Evolutionary conservation across 1,140 invertebrate species (phyloP).

Genomic region (Drosophila lacteicornis): DNA sequence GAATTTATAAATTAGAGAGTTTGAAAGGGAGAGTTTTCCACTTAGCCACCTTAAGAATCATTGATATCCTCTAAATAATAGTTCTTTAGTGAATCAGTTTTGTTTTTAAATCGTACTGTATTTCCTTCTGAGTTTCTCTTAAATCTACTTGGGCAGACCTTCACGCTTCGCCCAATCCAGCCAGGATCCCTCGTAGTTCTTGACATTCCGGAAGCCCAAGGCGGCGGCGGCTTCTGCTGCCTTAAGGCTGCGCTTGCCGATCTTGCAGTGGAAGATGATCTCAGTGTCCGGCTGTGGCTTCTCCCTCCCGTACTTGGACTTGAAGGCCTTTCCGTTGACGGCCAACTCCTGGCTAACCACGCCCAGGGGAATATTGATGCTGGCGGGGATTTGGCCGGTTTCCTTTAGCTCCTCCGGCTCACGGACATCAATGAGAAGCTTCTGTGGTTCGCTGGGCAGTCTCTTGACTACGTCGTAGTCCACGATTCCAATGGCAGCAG

Average conservation of each 20-base stretch:
- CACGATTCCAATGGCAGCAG: constrained; percentile 71
- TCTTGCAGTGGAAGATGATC: constrained; percentile 88
- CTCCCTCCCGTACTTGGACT: constrained; percentile 84
- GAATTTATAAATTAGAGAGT: too few relatives aligned
- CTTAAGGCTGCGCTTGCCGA: constrained; percentile 87
- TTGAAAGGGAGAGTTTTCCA: too few relatives aligned
- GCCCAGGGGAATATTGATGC: constrained; percentile 90
- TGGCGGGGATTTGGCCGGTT: constrained; percentile 88
- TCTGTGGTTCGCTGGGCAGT: constrained; percentile 81
- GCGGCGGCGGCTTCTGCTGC: constrained; percentile 87
- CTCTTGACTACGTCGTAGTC: constrained; percentile 86
- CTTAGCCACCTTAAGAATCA: too few relatives aligned
- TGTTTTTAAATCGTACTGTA: not conserved
- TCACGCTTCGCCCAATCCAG: constrained; percentile 86
- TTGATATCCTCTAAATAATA: not conserved
- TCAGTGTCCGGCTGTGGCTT: constrained; percentile 87
- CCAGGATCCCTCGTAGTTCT: constrained; percentile 79
- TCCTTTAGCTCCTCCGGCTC: constrained; percentile 88
- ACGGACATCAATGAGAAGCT: constrained; percentile 89
- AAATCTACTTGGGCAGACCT: constrained; percentile 82
- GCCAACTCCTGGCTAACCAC: constrained; percentile 70
- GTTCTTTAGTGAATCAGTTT: not conserved
- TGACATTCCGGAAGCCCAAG: constrained; percentile 87
- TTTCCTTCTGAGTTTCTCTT: not conserved
- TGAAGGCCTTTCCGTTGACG: constrained; percentile 81